A percentile compares a stretch with the other conserved stretches of the same genome.
phyloP scores from a whole-genome alignment of 2,888 invertebrate genomes.

The Scaptomyza polygonia region DNA sequence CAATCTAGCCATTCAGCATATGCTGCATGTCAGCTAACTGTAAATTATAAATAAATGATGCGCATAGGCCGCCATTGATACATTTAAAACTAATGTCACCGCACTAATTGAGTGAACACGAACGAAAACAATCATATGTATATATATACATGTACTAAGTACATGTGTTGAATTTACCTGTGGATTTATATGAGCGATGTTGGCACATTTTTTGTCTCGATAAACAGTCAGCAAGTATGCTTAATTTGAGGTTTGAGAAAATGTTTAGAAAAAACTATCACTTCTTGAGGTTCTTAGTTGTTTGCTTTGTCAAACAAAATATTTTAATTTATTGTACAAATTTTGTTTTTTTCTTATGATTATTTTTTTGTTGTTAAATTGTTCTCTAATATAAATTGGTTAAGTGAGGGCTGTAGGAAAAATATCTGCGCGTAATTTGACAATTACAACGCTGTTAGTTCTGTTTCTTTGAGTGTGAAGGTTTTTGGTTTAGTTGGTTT shows the following conservation, averaged over 20 bases:
- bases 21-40: slow-evolving; percentile 23
- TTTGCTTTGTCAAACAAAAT: not conserved
- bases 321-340: not conserved
- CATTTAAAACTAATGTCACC: slow-evolving; percentile 46
- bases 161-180: not conserved
- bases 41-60: slow-evolving; percentile 69
- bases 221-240: not conserved
- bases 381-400: too few relatives aligned
- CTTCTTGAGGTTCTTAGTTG: too few relatives aligned
- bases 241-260: not conserved
- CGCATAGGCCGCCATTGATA: slow-evolving; percentile 34
- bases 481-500: not conserved
- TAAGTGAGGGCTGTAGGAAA: too few relatives aligned
- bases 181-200: slow-evolving; percentile 2
- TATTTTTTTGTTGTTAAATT: too few relatives aligned
- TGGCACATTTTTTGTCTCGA: not conserved
- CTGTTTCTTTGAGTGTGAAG: not conserved
- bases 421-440: too few relatives aligned
- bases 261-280: not conserved
- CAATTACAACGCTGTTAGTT: not conserved
- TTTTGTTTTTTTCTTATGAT: too few relatives aligned
- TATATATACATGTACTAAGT: too few relatives aligned
- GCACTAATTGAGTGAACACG: slow-evolving; percentile 12
- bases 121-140: slow-evolving; percentile 13
- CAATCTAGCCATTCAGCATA: slow-evolving; percentile 35